phyloP scores from a whole-genome alignment of 2,888 invertebrate species.

The Scrobipalpa costella region DNA sequence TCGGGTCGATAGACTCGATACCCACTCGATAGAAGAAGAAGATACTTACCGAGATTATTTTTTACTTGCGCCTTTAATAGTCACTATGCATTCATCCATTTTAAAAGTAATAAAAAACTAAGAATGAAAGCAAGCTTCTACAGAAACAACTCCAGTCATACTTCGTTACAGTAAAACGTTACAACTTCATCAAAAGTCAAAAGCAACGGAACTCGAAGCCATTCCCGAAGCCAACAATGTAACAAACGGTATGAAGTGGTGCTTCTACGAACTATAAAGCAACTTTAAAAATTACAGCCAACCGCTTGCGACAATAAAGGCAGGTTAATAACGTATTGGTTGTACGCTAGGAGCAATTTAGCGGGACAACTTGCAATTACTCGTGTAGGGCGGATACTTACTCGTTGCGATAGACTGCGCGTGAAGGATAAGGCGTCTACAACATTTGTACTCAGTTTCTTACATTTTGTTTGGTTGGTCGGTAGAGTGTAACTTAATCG shows the following conservation, averaged over 20 bases:
- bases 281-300: slow-evolving; percentile 2
- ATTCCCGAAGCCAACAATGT: not conserved
- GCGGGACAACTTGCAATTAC: not conserved
- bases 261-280: slow-evolving; percentile 6
- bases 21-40: too few species aligned
- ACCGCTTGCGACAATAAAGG: slow-evolving; percentile 6
- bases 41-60: too few species aligned
- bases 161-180: not conserved
- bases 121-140: too few species aligned
- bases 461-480: not conserved
- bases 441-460: not conserved
- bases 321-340: slow-evolving; percentile 1
- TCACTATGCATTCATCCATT: too few species aligned
- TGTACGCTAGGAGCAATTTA: not conserved
- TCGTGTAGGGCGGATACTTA: not conserved
- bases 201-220: not conserved
- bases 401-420: not conserved
- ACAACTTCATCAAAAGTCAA: slow-evolving; percentile 1
- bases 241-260: not conserved
- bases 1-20: too few species aligned
- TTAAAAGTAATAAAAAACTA: too few species aligned
- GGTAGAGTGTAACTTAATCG: too few species aligned
- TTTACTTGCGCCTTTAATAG: too few species aligned
- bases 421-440: not conserved
- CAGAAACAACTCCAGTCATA: not conserved